Evolutionary conservation across 2,113 vertebrate genomes (phyloP), one percentile per base, ranked within the genome.

Genomic region (Larimichthys crocea): DNA sequence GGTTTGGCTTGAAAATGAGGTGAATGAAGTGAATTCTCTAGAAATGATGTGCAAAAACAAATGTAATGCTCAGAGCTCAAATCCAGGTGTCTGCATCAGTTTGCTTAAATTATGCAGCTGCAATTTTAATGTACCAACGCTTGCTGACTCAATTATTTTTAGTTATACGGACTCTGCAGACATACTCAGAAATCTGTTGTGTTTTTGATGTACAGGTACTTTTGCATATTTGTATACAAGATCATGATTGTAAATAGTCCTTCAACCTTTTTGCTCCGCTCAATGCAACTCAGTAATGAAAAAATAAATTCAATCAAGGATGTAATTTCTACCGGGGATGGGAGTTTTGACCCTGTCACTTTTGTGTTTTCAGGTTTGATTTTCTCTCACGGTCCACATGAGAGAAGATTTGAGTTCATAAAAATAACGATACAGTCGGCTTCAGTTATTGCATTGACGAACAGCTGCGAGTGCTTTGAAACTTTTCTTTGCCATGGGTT

Each of bases 51-150:
- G 3, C 16, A 64, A 63, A 71, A 75, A 63, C 12, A 16, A 42
- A 20, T 73, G 15, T 60, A 0, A 69, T 31, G 35, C 59, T 66
- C 29, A 20, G 44, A 56, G 63, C 70, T 70, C 19, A 22, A 56
- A 62, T 82, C 65, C 80, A 86, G 62, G 48, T 74, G 73, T 80
- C 42, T 3, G 3, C 22, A 61, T 82, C 66, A 59, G 66, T 80
- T 55, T 68, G 55, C 59, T 72, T 20, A 65, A 67, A 84, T 67
- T 8, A 62, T 66, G 84, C 84, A 75, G 77, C 66, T 85, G 72
- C 42, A 50, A 59, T 65, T 16, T 26, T 56, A 75, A 9, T 57
- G n/a, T 22, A 35, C 52, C n/a, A 42, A 52, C 5, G 31, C 35
- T 59, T 60, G n/a, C 57, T 70, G 62, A 85, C 76, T 85, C 60